Base-by-base conservation (phyloP, 2,113 vertebrate species). In the Eolophus roseicapilla region DNA sequence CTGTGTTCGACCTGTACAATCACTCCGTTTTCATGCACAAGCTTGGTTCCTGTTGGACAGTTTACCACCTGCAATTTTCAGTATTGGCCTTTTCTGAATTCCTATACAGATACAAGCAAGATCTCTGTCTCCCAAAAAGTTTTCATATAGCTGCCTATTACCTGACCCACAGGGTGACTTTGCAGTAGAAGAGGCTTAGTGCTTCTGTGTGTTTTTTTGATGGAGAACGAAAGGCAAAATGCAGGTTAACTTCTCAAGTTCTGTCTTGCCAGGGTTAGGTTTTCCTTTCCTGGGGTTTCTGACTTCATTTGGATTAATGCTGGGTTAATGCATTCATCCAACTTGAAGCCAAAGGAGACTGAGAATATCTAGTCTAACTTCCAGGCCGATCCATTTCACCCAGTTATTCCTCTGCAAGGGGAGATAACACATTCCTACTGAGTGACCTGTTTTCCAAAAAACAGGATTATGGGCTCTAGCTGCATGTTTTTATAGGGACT, bases 1-100 rank as follows among this genome's bases (percentile, higher is more conserved):
- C 14, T 21, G 16, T 7, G 16, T 7, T 37, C 8, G n/a, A 28
- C 17, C 7, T 31, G 2, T 2, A 7, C 1, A 9, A n/a, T 43
- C 31, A 12, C 44, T 44, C 49, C 21, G 23, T 15, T 13, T 33
- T 68, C n/a, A 10, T 4, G 14, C 31, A 15, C 10, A 33, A 46
- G 33, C 31, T 71, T 68, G 27, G 20, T 28, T 68, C 27, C 41
- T 53, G 7, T 39, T 28, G 39, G 44, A 47, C 6, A 1, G 19
- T n/a, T 87, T 33, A 50, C 20, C 15, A 44, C 18, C 24, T 57
- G 35, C 39, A 79, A 17, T 25, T n/a, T 43, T 33, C 37, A 24
- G 13, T 33, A 17, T 37, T 47, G 73, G 33, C 25, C 29, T 28
- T 67, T 60, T 49, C 60, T 63, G 9, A 13, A 13, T 63, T 64